A percentile compares a stretch with the other conserved stretches of the same genome.
Evolutionary conservation across 2,888 invertebrate species (phyloP).

Genomic region (Drosophila quinaria): DNA sequence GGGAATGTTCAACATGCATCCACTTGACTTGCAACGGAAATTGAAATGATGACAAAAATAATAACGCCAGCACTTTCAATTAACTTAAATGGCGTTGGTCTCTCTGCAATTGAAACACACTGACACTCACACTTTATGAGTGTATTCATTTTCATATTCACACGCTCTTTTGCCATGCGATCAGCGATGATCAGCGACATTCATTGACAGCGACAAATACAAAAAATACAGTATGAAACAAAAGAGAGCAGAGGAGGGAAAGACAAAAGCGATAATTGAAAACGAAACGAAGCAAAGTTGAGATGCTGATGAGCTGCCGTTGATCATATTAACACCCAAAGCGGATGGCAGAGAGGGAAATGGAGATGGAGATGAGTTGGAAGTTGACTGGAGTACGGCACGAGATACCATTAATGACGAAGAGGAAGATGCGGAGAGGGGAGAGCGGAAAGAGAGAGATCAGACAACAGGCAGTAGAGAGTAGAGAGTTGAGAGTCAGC

Average conservation of each 20-base stretch:
- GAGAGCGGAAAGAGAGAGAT: constrained; percentile 1
- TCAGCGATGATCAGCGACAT: constrained; percentile 58
- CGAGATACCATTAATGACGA: constrained; percentile 50
- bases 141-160: constrained; percentile 72
- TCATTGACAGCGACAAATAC: constrained; percentile 51
- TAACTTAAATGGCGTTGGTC: constrained; percentile 69
- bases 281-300: constrained; percentile 60
- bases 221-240: constrained; percentile 15
- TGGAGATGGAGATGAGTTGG: constrained; percentile 28
- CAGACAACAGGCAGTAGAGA: constrained; percentile 29
- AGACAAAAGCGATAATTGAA: constrained; percentile 58
- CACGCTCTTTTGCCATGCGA: constrained; percentile 81
- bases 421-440: constrained; percentile 13
- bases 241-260: constrained; percentile 1
- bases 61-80: constrained; percentile 62
- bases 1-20: constrained; percentile 35
- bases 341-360: constrained; percentile 32
- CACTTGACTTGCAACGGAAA: constrained; percentile 55
- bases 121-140: constrained; percentile 18
- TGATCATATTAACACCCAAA: constrained; percentile 75
- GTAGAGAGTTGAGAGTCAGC: constrained; percentile 25
- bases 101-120: constrained; percentile 61
- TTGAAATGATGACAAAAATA: constrained; percentile 59
- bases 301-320: constrained; percentile 80
- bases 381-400: constrained; percentile 30